Percentiles rank a stretch among this genome's conserved stretches.
phyloP scores from a whole-genome alignment of 1,140 invertebrate genomes.

The Drosophila arawakana region DNA sequence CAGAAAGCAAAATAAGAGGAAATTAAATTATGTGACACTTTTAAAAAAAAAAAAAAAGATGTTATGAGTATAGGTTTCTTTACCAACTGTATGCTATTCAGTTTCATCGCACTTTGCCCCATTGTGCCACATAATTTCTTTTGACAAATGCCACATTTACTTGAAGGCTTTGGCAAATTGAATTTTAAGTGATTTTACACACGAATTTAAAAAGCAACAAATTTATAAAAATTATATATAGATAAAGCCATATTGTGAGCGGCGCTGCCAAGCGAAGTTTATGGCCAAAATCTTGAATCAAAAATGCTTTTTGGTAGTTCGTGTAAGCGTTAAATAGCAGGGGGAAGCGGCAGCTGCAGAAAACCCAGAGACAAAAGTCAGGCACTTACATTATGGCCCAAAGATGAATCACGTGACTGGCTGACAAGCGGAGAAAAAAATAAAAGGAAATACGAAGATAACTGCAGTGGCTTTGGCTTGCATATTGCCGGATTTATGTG shows the following conservation, averaged over 20 bases:
- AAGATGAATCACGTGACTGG: conserved; percentile 74
- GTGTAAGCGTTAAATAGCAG: conserved; percentile 43
- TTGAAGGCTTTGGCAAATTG: conserved; percentile 58
- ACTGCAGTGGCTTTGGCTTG: conserved; percentile 54
- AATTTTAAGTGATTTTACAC: conserved; percentile 61
- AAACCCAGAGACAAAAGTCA: conserved; percentile 27
- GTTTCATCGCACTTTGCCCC: background rate
- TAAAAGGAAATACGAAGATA: conserved; percentile 17
- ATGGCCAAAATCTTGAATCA: conserved; percentile 33
- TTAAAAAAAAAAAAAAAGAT: too few species aligned
- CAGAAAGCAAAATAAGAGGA: background rate
- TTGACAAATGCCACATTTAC: conserved; percentile 40
- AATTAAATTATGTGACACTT: background rate
- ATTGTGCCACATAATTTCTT: conserved; percentile 26
- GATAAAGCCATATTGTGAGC: conserved; percentile 40
- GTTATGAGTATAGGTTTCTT: too few species aligned
- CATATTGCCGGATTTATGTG: conserved; percentile 80
- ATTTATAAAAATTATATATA: conserved; percentile 29
- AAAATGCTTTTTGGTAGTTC: conserved; percentile 28
- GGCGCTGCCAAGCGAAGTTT: conserved; percentile 30
- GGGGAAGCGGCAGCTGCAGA: conserved; percentile 35
- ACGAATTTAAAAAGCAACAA: conserved; percentile 32
- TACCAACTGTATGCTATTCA: too few species aligned
- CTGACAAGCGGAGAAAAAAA: conserved; percentile 10
- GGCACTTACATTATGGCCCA: conserved; percentile 64